phyloP scores from a whole-genome alignment of 2,797 vertebrate genomes.

The Alauda arvensis region DNA sequence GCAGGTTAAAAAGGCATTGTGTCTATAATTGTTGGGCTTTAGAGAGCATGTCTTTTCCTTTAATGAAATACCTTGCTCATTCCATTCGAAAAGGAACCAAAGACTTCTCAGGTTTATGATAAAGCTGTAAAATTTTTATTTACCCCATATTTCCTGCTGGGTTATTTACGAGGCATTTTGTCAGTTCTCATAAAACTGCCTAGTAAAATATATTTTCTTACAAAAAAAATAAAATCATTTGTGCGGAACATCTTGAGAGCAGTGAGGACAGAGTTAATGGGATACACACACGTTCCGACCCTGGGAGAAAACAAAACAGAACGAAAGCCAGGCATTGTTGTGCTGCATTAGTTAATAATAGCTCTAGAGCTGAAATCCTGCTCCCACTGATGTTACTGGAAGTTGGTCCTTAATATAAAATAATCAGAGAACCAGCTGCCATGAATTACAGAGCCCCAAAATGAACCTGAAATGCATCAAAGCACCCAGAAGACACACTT shows the following conservation, averaged over 20 bases:
- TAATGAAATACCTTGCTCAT: slow-evolving; percentile 70
- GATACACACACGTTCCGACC: slow-evolving; percentile 54
- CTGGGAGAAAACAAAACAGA: slow-evolving; percentile 61
- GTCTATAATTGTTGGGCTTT: slow-evolving; percentile 62
- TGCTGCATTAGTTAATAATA: slow-evolving; percentile 63
- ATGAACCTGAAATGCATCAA: slow-evolving; percentile 19
- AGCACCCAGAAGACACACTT: neutral
- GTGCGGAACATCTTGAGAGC: slow-evolving; percentile 59
- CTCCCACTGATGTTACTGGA: slow-evolving; percentile 54
- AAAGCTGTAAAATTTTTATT: slow-evolving; percentile 72
- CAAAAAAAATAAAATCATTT: slow-evolving; percentile 65
- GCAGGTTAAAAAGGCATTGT: slow-evolving; percentile 66
- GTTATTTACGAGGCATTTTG: slow-evolving; percentile 73
- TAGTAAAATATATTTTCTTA: slow-evolving; percentile 72
- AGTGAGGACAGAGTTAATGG: slow-evolving; percentile 65
- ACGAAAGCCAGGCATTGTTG: slow-evolving; percentile 60
- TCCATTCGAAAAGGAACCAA: slow-evolving; percentile 66
- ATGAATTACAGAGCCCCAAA: neutral
- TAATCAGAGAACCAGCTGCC: slow-evolving; percentile 57
- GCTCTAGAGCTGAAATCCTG: slow-evolving; percentile 58
- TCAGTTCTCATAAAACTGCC: slow-evolving; percentile 72
- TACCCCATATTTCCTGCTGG: slow-evolving; percentile 72
- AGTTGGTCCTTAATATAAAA: slow-evolving; percentile 56
- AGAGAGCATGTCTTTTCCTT: slow-evolving; percentile 62
- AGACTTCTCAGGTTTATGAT: slow-evolving; percentile 71